These are phyloP conservation scores for Myzus persicae DNA, from an alignment of 1,140 invertebrate genomes.

Conservation along the genomic window DNA sequence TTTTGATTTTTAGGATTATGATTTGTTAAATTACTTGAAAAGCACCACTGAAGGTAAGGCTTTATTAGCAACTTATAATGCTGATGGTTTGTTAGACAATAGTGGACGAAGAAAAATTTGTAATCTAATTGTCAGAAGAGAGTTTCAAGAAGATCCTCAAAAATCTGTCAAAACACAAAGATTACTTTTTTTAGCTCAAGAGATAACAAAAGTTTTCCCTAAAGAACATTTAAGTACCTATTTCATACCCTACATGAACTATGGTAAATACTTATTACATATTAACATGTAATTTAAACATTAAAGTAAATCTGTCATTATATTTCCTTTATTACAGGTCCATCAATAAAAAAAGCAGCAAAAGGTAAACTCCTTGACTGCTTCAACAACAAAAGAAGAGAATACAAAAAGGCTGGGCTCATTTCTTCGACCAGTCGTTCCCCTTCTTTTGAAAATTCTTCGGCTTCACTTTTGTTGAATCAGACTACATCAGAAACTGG, in stretches of 20 bases:
- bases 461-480: background rate
- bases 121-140: slow-evolving; percentile 2
- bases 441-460: slow-evolving; percentile 2
- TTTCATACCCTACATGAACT: background rate
- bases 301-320: background rate
- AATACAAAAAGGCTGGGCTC: background rate
- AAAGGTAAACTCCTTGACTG: background rate
- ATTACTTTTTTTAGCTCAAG: background rate
- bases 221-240: background rate
- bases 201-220: background rate
- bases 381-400: slow-evolving; percentile 22
- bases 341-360: background rate
- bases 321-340: background rate
- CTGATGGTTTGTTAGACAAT: background rate
- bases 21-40: background rate
- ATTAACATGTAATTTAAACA: slow-evolving; percentile 10
- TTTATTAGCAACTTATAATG: slow-evolving; percentile 9
- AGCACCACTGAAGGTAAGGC: background rate
- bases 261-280: background rate
- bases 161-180: background rate
- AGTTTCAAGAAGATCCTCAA: background rate
- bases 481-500: slow-evolving; percentile 6
- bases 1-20: background rate
- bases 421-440: background rate
- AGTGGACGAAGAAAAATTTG: background rate